Conservation (phyloP, 2,797 vertebrate species). For the Chanos chanos region DNA sequence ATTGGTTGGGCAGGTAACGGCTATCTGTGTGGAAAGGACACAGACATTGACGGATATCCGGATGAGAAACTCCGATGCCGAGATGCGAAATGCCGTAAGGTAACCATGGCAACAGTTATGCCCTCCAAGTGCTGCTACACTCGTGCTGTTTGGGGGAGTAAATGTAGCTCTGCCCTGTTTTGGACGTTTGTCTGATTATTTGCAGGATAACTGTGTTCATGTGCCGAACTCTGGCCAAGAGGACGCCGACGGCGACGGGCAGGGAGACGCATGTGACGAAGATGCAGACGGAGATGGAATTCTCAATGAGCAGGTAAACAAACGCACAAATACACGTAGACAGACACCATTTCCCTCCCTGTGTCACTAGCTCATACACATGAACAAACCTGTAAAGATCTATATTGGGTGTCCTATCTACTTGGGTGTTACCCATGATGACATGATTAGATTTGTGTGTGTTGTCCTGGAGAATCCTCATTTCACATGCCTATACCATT, state of each 20-base stretch:
- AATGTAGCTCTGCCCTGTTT: not conserved
- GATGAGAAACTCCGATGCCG: constrained; percentile 90
- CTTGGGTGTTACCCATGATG: too few species aligned
- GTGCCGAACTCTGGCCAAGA: constrained; percentile 98
- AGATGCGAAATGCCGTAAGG: constrained; percentile 85
- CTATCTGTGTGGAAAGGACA: constrained; percentile 90
- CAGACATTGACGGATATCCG: constrained; percentile 97
- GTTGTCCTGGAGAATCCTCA: too few species aligned
- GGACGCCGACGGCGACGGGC: constrained; percentile 85
- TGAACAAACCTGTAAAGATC: not conserved
- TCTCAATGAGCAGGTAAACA: constrained; percentile 85
- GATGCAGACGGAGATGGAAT: constrained; percentile 96
- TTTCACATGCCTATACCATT: too few species aligned
- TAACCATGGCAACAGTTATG: constrained; percentile 48
- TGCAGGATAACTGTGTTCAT: constrained; percentile 89
- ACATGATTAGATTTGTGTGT: too few species aligned
- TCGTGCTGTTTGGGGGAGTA: not conserved
- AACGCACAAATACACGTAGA: not conserved
- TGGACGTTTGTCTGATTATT: constrained; percentile 19
- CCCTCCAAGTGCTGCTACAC: not conserved
- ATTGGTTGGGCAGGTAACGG: constrained; percentile 98
- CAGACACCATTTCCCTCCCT: too few species aligned
- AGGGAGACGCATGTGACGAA: constrained; percentile 88
- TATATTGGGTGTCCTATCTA: too few species aligned
- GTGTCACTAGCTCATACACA: too few species aligned